phyloP scores from a whole-genome alignment of 2,888 invertebrate species.

The Rhopalosiphum nymphaeae region DNA sequence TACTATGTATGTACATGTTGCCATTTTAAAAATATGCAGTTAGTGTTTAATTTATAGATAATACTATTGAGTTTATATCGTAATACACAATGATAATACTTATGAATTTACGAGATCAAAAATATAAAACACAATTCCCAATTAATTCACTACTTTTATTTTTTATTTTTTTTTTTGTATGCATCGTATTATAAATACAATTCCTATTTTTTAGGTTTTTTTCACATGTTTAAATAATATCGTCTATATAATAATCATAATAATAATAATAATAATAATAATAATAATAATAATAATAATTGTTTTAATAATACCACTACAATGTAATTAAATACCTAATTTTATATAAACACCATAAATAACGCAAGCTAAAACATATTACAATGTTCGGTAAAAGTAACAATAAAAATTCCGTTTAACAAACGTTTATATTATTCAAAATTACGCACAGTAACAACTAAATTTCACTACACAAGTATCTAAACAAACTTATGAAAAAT shows the following conservation, averaged over 20 bases:
- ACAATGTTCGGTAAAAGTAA: constrained; percentile 62
- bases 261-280: constrained; percentile 33
- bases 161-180: constrained; percentile 45
- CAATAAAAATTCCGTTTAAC: constrained; percentile 63
- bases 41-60: too few species aligned
- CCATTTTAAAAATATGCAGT: constrained; percentile 46
- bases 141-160: constrained; percentile 64
- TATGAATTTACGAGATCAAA: not conserved
- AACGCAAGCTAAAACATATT: constrained; percentile 65
- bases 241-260: constrained; percentile 52
- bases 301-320: constrained; percentile 53
- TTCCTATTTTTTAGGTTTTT: constrained; percentile 57
- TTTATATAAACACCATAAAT: constrained; percentile 62
- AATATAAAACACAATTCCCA: constrained; percentile 32
- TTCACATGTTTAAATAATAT: constrained; percentile 61
- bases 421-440: constrained; percentile 58
- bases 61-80: too few species aligned
- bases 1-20: constrained; percentile 65
- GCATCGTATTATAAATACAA: constrained; percentile 57
- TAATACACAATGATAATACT: not conserved
- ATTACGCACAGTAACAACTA: constrained; percentile 62
- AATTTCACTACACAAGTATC: constrained; percentile 57
- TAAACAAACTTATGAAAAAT: constrained; percentile 60
- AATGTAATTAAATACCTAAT: constrained; percentile 60
- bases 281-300: constrained; percentile 54